These are phyloP conservation scores for Bovichtus diacanthus DNA, from an alignment of 2,797 vertebrate genomes.

Conservation along the genomic window DNA sequence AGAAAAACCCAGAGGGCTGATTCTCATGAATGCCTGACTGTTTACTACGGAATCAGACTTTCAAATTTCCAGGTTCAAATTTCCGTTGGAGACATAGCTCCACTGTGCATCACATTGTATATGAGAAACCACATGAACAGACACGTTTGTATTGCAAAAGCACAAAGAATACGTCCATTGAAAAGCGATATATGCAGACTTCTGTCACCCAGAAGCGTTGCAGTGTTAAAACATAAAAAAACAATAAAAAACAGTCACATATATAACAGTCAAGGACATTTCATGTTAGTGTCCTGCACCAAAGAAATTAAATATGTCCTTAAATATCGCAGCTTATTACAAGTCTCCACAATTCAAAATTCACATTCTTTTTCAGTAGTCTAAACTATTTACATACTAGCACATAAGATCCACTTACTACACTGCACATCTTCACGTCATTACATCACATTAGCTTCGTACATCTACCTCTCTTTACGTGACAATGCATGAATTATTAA, in stretches of 20 bases:
- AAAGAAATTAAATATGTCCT: constrained; percentile 37
- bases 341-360: constrained; percentile 27
- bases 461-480: constrained; percentile 27
- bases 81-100: constrained; percentile 41
- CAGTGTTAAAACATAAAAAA: constrained; percentile 3
- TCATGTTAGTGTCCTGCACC: constrained; percentile 69
- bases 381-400: constrained; percentile 49
- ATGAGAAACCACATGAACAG: constrained; percentile 35
- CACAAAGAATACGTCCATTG: constrained; percentile 60
- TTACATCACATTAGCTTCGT: constrained; percentile 40
- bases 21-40: constrained; percentile 52
- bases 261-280: constrained; percentile 31
- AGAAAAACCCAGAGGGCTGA: constrained; percentile 41
- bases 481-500: constrained; percentile 39
- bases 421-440: constrained; percentile 50
- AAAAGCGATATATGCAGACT: constrained; percentile 45
- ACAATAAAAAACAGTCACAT: neutral
- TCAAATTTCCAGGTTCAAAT: constrained; percentile 60
- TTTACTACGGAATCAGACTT: constrained; percentile 59
- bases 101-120: constrained; percentile 33
- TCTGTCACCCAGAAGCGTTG: constrained; percentile 1
- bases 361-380: constrained; percentile 70
- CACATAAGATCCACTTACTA: constrained; percentile 40
- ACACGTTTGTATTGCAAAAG: constrained; percentile 46
- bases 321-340: constrained; percentile 57